These are phyloP conservation scores for Microcebus jonahi DNA, from an alignment of 2,113 vertebrate species.

Conservation along the genomic window DNA sequence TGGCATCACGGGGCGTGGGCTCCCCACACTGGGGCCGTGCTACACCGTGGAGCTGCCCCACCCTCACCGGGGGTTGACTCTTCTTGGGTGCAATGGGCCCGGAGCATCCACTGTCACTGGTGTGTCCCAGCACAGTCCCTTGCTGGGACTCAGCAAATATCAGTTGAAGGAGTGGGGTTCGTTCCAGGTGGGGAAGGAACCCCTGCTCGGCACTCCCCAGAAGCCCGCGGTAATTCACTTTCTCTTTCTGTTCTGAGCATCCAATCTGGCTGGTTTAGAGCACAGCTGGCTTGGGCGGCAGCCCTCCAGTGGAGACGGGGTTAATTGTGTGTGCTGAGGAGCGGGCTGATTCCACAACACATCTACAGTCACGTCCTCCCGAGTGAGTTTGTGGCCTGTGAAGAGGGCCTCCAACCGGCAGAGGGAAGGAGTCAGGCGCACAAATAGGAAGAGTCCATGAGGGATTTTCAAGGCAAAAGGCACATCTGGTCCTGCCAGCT, in stretches of 20 bases:
- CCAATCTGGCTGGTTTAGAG: background rate
- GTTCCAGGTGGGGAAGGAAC: background rate
- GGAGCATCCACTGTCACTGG: background rate
- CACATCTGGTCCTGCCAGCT: background rate
- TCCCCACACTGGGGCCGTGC: background rate
- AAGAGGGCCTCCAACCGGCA: background rate
- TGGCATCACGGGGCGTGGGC: background rate
- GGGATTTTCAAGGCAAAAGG: background rate
- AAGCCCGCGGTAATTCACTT: background rate
- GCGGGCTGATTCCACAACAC: background rate
- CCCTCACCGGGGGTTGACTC: background rate
- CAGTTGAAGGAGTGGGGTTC: background rate
- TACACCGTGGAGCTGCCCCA: fast-evolving
- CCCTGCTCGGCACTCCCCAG: background rate
- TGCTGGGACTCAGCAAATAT: background rate
- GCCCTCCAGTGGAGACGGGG: background rate
- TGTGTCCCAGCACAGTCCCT: background rate
- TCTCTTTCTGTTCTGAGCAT: background rate
- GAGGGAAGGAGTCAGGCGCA: background rate
- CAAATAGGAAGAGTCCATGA: background rate
- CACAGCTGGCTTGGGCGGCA: background rate
- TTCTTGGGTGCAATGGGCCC: background rate
- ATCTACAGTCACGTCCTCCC: background rate
- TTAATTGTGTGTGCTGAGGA: background rate
- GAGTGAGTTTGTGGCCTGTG: background rate